These are phyloP conservation scores for Trachops cirrhosus DNA, from an alignment of 2,797 vertebrate genomes.

Conservation along the genomic window DNA sequence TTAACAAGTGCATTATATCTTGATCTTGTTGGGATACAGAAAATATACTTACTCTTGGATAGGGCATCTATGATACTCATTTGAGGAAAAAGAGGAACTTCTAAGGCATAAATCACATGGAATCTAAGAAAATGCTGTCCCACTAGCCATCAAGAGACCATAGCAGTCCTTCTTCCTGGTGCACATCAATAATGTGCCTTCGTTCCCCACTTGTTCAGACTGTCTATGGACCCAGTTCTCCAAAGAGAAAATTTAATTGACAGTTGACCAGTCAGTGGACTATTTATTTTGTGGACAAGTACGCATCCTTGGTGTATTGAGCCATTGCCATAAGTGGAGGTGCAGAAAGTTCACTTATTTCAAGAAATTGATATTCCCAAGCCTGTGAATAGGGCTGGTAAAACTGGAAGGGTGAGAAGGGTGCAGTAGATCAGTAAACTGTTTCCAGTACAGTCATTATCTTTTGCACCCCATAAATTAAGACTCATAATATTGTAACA, in stretches of 20 bases:
- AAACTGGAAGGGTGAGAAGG: not conserved
- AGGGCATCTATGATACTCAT: not conserved
- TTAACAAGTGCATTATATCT: not conserved
- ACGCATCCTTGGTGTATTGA: not conserved
- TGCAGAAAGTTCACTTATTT: not conserved
- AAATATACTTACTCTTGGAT: not conserved
- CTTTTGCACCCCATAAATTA: constrained; percentile 22
- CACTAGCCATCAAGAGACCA: not conserved
- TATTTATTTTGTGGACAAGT: not conserved
- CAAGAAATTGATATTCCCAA: not conserved
- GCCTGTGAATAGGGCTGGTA: not conserved
- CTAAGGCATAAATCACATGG: not conserved
- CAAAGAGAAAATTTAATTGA: not conserved
- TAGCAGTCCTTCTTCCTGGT: not conserved
- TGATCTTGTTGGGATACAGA: not conserved
- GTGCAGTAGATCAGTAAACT: not conserved
- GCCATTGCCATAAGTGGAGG: not conserved
- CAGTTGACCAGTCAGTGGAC: not conserved
- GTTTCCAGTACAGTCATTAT: not conserved
- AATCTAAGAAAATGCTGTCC: not conserved
- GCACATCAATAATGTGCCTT: not conserved
- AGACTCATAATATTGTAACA: constrained; percentile 11
- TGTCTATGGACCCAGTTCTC: not conserved
- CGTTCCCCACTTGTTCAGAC: not conserved
- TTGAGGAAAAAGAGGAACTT: not conserved